Conservation (phyloP, 2,888 invertebrate genomes). For the Thelaira solivaga region DNA sequence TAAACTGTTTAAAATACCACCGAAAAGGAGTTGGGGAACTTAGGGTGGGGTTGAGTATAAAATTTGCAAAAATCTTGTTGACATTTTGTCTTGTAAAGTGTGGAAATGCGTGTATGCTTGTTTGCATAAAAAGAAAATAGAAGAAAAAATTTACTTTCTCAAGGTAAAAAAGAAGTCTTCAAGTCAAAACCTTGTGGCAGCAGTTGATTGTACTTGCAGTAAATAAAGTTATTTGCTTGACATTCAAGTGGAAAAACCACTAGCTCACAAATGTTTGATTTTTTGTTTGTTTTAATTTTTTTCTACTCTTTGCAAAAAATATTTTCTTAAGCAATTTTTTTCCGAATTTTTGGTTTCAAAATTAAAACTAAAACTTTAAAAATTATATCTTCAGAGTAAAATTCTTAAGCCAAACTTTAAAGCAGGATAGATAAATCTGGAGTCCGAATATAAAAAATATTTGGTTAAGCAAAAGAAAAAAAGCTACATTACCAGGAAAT, state of each 20-base stretch:
- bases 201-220: neutral
- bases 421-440: no score
- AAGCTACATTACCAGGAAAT: no score
- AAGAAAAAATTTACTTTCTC: no score
- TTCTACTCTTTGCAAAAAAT: neutral
- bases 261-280: slow-evolving; percentile 32
- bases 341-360: no score
- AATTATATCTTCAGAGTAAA: no score
- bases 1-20: slow-evolving; percentile 19
- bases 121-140: neutral
- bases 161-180: slow-evolving; percentile 13
- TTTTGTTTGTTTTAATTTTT: slow-evolving; percentile 1
- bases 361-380: no score
- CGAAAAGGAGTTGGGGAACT: no score
- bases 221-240: slow-evolving; percentile 30
- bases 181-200: slow-evolving; percentile 44
- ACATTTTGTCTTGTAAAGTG: slow-evolving; percentile 64
- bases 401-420: no score
- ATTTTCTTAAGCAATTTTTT: no score
- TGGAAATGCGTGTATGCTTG: slow-evolving; percentile 67
- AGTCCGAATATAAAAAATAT: no score
- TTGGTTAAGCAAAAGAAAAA: no score
- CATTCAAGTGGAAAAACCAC: slow-evolving; percentile 52
- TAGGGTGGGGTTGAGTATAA: neutral
- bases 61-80: slow-evolving; percentile 65